Evolutionary conservation across 2,888 invertebrate genomes (phyloP), one percentile per base, ranked within the genome.

Genomic region (Apodemia mormo): DNA sequence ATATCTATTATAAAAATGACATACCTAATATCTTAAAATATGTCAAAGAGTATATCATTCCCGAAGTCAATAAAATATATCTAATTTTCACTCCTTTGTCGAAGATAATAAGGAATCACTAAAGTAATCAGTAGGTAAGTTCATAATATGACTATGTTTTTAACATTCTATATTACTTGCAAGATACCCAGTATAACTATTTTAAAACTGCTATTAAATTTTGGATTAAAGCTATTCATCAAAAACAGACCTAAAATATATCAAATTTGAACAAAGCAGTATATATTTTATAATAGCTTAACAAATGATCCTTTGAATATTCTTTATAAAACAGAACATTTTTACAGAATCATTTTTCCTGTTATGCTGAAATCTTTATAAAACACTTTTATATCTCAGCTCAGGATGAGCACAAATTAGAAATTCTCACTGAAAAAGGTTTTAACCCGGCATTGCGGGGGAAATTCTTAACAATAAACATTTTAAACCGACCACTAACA

Each of bases 401-500:
- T 58, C 58, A 58, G 58, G 58, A 30, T 4, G 58, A 58, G 58
- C 58, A 58, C 58, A 58, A 58, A 58, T 58, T 58, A 58, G 58
- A 58, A 58, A 58, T 58, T 58, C 58, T 58, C 58, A 6, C 33
- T 58, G 29, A 33, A 58, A 58, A 58, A 58, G 58, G 58, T 58
- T 58, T 58, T 30, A 58, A 30, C 58, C 58, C 58, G 29, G 58
- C 58, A 30, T 58, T 58, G 58, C 33, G 58, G 58, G 30, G 30
- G 33, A 56, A 58, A 58, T 58, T 58, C 58, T 30, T 12, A 30
- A 58, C 58, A 58, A 58, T 58, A 58, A 58, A 58, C 58, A 58
- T 58, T 58, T 58, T 58, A 58, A 58, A 58, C 58, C 29, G 58
- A 30, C 58, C 58, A 30, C 58, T 14, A 33, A 5, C 12, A 30